A percentile compares a stretch with the other conserved stretches of the same genome.
These are phyloP conservation scores for Lymantria dispar DNA, from an alignment of 2,888 invertebrate species.

Conservation along the genomic window DNA sequence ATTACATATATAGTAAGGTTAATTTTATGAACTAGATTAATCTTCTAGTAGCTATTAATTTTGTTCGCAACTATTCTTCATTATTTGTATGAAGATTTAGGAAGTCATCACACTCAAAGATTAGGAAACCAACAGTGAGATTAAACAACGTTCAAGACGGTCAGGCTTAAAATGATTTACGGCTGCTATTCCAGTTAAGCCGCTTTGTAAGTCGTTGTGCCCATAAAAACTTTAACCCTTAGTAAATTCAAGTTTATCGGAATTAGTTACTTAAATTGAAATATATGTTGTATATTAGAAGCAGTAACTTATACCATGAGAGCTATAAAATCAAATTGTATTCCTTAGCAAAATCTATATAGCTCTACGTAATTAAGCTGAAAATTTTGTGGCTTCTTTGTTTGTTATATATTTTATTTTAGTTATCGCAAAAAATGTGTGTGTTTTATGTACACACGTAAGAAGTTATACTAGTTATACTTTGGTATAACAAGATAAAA, in stretches of 20 bases:
- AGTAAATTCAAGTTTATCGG: background rate
- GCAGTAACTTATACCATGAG: too few species aligned
- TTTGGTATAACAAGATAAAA: too few species aligned
- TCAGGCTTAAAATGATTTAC: background rate
- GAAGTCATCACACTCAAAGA: background rate
- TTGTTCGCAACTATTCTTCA: background rate
- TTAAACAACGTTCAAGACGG: background rate
- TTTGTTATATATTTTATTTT: too few species aligned
- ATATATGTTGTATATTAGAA: constrained; percentile 17
- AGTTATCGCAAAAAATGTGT: too few species aligned
- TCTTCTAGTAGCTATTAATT: background rate
- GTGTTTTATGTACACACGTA: too few species aligned
- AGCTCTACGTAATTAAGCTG: too few species aligned
- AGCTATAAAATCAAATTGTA: too few species aligned
- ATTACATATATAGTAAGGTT: background rate
- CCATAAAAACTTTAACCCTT: background rate
- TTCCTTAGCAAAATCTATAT: too few species aligned
- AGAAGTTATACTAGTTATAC: too few species aligned
- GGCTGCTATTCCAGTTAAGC: background rate
- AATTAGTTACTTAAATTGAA: too few species aligned
- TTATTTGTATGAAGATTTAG: background rate
- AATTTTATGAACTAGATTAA: background rate
- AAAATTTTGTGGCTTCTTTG: too few species aligned
- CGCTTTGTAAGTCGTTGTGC: background rate
- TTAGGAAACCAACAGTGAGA: background rate